Evolutionary conservation across 2,888 invertebrate species (phyloP).

Genomic region (Marronus borbonicus): DNA sequence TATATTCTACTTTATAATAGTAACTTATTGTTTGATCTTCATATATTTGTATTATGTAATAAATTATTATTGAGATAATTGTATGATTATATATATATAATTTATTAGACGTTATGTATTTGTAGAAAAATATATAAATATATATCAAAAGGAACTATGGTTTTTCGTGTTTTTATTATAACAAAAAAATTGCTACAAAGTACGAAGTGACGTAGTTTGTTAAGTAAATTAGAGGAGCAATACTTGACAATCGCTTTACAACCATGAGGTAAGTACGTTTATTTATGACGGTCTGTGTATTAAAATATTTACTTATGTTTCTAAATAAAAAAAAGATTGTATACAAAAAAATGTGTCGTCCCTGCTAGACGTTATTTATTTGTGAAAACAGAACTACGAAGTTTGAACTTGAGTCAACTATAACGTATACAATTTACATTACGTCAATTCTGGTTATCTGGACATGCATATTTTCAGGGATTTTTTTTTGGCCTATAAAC

Average conservation of each 20-base stretch:
- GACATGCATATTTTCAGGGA: too few relatives aligned
- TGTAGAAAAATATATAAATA: constrained; percentile 41
- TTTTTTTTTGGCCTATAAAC: too few relatives aligned
- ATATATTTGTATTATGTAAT: neutral
- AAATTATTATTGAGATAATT: constrained; percentile 40
- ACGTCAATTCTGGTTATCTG: too few relatives aligned
- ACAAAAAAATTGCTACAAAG: neutral
- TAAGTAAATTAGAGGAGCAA: too few relatives aligned
- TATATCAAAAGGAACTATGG: constrained; percentile 1
- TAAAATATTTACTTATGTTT: neutral
- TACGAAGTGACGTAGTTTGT: neutral
- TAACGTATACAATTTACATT: too few relatives aligned
- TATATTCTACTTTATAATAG: constrained; percentile 1
- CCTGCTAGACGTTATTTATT: too few relatives aligned
- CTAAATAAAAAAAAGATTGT: too few relatives aligned
- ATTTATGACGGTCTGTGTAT: neutral
- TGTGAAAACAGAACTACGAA: too few relatives aligned
- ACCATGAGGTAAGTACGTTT: neutral
- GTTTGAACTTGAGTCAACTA: too few relatives aligned
- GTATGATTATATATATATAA: constrained; percentile 32
- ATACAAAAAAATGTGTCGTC: too few relatives aligned
- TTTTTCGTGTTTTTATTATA: neutral
- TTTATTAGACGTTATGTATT: constrained; percentile 48
- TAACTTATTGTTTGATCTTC: constrained; percentile 9
- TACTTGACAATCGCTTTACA: neutral